phyloP scores from a whole-genome alignment of 2,888 invertebrate genomes.

The Argynnis bischoffii region DNA sequence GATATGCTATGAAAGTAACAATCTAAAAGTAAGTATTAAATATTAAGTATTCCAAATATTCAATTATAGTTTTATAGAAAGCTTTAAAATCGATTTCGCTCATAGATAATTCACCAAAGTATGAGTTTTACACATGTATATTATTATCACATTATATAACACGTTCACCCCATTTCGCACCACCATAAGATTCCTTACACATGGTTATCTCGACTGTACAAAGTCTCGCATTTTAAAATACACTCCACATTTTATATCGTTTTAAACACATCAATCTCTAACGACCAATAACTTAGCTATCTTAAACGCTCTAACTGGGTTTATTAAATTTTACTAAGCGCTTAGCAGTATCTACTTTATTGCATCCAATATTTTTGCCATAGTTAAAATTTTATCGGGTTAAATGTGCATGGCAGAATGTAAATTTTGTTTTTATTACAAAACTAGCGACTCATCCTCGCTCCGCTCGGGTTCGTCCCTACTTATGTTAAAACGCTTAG shows the following conservation, averaged over 20 bases:
- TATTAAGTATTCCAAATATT: too few relatives aligned
- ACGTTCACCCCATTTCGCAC: constrained; percentile 4
- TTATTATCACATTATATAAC: background rate
- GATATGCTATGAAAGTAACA: too few relatives aligned
- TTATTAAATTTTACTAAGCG: constrained; percentile 22
- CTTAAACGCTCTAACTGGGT: constrained; percentile 13
- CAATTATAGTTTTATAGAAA: too few relatives aligned
- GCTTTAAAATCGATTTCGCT: background rate
- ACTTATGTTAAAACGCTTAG: too few relatives aligned
- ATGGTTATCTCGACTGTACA: constrained; percentile 7
- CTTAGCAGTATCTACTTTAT: constrained; percentile 8
- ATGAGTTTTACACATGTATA: constrained; percentile 8
- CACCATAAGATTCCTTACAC: constrained; percentile 2
- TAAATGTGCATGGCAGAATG: too few relatives aligned
- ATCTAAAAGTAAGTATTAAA: too few relatives aligned
- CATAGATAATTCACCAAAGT: background rate
- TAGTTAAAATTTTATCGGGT: too few relatives aligned
- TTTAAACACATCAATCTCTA: constrained; percentile 3
- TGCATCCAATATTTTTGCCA: background rate
- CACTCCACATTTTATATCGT: constrained; percentile 9
- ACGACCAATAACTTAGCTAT: constrained; percentile 1
- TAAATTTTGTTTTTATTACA: too few relatives aligned
- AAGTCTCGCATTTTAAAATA: constrained; percentile 9
- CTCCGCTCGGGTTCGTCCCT: too few relatives aligned
- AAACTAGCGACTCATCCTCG: too few relatives aligned